Percentiles rank a stretch among this genome's conserved stretches.
Evolutionary conservation across 2,888 invertebrate genomes (phyloP).

Genomic region (Julus scandinavius): DNA sequence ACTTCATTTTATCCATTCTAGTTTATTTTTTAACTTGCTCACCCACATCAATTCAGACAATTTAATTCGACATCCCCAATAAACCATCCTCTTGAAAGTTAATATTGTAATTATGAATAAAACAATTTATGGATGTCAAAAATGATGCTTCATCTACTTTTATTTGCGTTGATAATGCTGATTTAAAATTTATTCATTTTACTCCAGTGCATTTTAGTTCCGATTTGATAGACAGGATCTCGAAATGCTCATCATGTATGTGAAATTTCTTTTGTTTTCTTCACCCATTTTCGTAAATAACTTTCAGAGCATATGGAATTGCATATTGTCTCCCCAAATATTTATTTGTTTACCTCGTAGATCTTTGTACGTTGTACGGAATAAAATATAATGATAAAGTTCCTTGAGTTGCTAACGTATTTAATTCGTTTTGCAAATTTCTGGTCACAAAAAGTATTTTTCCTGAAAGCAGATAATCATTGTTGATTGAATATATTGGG

Average conservation of each 20-base stretch:
- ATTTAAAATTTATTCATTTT: background rate
- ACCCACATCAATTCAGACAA: background rate
- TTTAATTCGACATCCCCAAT: background rate
- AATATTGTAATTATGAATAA: background rate
- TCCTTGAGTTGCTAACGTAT: constrained; percentile 21
- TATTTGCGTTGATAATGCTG: background rate
- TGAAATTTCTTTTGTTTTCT: background rate
- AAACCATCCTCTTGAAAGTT: background rate
- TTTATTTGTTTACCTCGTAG: constrained; percentile 59
- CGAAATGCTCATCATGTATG: background rate
- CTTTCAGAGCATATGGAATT: constrained; percentile 51
- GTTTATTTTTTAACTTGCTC: background rate
- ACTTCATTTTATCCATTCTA: background rate
- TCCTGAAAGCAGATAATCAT: too few relatives aligned
- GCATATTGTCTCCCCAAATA: constrained; percentile 54
- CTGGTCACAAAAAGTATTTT: background rate
- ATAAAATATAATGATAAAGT: constrained; percentile 54
- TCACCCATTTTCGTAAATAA: constrained; percentile 4
- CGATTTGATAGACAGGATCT: background rate
- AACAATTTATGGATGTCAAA: background rate
- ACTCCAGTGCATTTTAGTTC: background rate
- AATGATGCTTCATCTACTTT: background rate
- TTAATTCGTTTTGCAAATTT: background rate
- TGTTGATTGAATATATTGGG: too few relatives aligned
- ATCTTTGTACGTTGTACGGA: constrained; percentile 59